A percentile compares a stretch with the other conserved stretches of the same genome.
These are phyloP conservation scores for Autographa gamma DNA, from an alignment of 2,888 invertebrate species.

Conservation along the genomic window DNA sequence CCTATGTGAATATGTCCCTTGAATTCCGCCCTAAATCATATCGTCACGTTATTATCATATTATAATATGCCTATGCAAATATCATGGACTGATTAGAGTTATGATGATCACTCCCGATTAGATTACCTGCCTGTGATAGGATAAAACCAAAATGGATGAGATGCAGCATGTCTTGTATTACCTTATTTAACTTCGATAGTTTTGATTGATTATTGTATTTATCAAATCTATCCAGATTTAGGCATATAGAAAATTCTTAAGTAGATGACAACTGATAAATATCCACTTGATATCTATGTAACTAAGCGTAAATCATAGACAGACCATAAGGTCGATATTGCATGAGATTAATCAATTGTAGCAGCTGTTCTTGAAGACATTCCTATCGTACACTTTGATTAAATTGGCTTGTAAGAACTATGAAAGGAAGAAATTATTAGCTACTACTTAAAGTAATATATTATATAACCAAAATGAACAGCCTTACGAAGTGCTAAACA, in stretches of 20 bases:
- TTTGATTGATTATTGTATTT: neutral
- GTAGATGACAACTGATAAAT: conserved; percentile 1
- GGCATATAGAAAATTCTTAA: neutral
- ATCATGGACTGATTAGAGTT: neutral
- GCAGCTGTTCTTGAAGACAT: neutral
- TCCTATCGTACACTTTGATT: no score
- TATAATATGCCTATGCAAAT: neutral
- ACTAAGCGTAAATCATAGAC: neutral
- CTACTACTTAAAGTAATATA: no score
- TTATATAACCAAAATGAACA: no score
- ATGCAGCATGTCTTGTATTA: conserved; percentile 3
- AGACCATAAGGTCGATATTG: neutral
- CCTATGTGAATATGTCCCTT: no score
- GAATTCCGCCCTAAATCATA: no score
- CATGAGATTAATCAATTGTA: neutral
- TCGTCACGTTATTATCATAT: neutral
- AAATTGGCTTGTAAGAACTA: no score
- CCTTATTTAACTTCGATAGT: neutral
- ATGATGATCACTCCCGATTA: neutral
- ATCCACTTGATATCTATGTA: neutral
- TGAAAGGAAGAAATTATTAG: no score
- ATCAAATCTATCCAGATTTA: neutral
- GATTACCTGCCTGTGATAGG: neutral
- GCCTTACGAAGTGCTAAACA: no score
- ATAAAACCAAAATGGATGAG: conserved; percentile 2